Percentiles rank a stretch among this genome's conserved stretches.
These are phyloP conservation scores for Remorina albescens DNA, from an alignment of 2,797 vertebrate species.

Conservation along the genomic window DNA sequence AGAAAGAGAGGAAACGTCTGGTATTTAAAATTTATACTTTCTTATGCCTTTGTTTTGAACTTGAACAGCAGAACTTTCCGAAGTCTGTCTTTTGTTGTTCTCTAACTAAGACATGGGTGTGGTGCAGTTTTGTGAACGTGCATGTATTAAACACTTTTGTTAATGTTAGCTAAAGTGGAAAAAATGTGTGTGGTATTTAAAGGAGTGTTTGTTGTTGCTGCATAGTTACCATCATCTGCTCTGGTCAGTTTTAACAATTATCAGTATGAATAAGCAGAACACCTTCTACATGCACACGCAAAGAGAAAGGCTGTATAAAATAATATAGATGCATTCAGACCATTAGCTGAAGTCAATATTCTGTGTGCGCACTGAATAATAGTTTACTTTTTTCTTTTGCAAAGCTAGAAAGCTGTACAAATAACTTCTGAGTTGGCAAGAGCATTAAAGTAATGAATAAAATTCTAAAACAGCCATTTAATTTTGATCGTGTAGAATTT, in stretches of 20 bases:
- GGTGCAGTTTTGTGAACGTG: conserved; percentile 21
- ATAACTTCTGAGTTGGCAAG: conserved; percentile 87
- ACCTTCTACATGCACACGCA: conserved; percentile 77
- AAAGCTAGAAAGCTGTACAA: conserved; percentile 90
- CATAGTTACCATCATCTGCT: conserved; percentile 86
- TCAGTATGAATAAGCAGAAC: conserved; percentile 91
- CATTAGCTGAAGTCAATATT: conserved; percentile 46
- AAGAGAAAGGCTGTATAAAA: conserved; percentile 28
- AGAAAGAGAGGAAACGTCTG: conserved; percentile 90
- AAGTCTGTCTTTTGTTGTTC: conserved; percentile 85
- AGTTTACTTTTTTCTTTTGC: conserved; percentile 81
- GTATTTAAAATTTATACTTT: conserved; percentile 99
- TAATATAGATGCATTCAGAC: conserved; percentile 42
- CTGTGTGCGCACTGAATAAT: conserved; percentile 20
- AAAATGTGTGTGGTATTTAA: conserved; percentile 42
- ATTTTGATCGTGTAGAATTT: conserved; percentile 10
- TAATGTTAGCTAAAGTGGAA: conserved; percentile 55
- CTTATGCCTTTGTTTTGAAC: conserved; percentile 99
- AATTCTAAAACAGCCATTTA: conserved; percentile 6
- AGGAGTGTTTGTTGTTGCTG: conserved; percentile 68
- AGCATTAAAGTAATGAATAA: conserved; percentile 75
- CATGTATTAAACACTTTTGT: conserved; percentile 34
- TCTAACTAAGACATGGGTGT: conserved; percentile 61
- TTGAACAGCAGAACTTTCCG: conserved; percentile 94
- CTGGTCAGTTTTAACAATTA: conserved; percentile 87